Base-by-base conservation (phyloP, 2,888 invertebrate species). In the Dichetophora obliterata region DNA sequence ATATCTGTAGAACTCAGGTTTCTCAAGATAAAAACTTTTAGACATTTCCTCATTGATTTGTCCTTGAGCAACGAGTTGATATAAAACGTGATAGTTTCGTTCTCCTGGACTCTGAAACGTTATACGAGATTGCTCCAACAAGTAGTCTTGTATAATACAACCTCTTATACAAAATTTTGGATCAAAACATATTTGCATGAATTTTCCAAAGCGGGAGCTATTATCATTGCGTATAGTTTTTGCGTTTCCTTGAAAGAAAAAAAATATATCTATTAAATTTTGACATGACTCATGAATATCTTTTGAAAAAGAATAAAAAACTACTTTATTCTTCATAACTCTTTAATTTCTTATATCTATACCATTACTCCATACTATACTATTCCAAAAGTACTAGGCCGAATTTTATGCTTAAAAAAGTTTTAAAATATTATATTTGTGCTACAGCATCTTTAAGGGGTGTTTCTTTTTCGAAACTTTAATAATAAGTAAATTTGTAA, bases 141-240 rank as follows among this genome's bases (percentile, higher is more conserved):
- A 91, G 88, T 97, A 97, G 89, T 97, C 97, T 86, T 97, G 94
- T 73, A 97, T 94, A 79, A 97, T 95, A 83, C 97, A 97, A 22
- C 97, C 97, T 82, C 95, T 94, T 84, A 97, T 97, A 90, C 95
- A 95, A 90, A 95, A 96, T 83, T 95, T 93, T 79, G 92, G 92
- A 90, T 97, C 97, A 87, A 97, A 94, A 86, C 97, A 95, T 8
- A 97, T 96, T 90, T 97, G 97, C 92, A 97, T 97, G 88, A 97
- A 97, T 90, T 97, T 97, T n/a, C 97, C 97, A 89, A 97, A 97
- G 11, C 97, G 92, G 54, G 96, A 96, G 16, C 96, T 96, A 89
- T 97, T 97, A 90, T 97, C 97, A 87, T 97, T 97, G 66, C 97
- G 92, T 14, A 97, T 95, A 0, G 97, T 97, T 90, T 96, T 97